Percentiles rank a stretch among this genome's conserved stretches.
Evolutionary conservation across 2,113 vertebrate species (phyloP).

Genomic region (Psilopogon haemacephalus): DNA sequence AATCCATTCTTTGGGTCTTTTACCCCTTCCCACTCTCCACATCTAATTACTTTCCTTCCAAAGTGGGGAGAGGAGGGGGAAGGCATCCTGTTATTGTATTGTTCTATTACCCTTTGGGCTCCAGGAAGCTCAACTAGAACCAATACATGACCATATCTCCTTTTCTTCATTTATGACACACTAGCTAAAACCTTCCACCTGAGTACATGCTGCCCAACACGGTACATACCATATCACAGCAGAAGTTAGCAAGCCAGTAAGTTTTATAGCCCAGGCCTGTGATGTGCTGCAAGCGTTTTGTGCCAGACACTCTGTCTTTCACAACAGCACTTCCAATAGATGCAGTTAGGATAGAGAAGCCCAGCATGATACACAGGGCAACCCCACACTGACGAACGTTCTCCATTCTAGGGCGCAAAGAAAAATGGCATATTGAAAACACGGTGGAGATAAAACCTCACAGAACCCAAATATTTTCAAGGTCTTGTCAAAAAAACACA

Average conservation of each 20-base stretch:
- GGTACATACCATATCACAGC: constrained; percentile 75
- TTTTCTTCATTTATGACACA: background rate
- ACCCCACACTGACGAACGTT: constrained; percentile 77
- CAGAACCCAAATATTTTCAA: background rate
- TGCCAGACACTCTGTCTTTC: constrained; percentile 66
- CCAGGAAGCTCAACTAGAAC: no score
- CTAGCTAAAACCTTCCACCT: background rate
- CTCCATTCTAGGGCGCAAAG: constrained; percentile 69
- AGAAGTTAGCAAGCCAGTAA: constrained; percentile 76
- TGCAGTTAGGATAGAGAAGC: constrained; percentile 72
- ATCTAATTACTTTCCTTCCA: no score
- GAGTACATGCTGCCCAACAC: background rate
- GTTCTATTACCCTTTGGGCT: no score
- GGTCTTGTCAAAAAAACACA: background rate
- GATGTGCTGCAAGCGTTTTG: constrained; percentile 74
- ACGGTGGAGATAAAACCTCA: background rate
- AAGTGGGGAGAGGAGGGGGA: no score
- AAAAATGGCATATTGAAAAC: background rate
- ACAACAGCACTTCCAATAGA: constrained; percentile 65
- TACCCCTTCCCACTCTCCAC: no score
- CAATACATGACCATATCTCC: background rate
- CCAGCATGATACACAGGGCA: constrained; percentile 75
- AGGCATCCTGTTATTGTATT: no score
- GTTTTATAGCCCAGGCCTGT: constrained; percentile 70
- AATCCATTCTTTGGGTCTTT: no score